A percentile compares a stretch with the other conserved stretches of the same genome.
Evolutionary conservation across 2,888 invertebrate genomes (phyloP).

Genomic region (Drosophila algonquin): DNA sequence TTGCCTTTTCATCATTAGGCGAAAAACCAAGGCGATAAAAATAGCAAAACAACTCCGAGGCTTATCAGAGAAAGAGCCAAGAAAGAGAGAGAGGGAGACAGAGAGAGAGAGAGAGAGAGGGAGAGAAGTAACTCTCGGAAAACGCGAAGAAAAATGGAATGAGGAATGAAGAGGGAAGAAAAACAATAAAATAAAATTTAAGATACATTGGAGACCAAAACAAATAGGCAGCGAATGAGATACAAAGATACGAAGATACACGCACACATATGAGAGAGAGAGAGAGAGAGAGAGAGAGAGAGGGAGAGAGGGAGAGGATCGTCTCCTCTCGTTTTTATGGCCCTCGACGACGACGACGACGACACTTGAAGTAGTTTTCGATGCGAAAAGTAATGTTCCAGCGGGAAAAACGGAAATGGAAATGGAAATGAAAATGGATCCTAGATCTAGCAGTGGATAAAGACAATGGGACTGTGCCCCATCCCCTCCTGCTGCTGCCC

Average conservation of each 20-base stretch:
- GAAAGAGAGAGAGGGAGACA: conserved; percentile 31
- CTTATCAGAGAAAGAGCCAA: conserved; percentile 26
- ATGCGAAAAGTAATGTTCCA: conserved; percentile 48
- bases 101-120: conserved; percentile 6
- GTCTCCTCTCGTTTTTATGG: conserved; percentile 40
- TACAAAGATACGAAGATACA: conserved; percentile 57
- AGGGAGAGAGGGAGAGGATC: background rate
- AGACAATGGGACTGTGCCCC: conserved; percentile 7
- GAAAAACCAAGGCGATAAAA: conserved; percentile 58
- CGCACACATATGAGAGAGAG: conserved; percentile 58
- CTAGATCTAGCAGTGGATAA: conserved; percentile 29
- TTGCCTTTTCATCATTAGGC: conserved; percentile 68
- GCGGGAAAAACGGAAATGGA: conserved; percentile 3
- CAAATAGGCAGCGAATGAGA: conserved; percentile 76
- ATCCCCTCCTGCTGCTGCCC: background rate
- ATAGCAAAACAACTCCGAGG: conserved; percentile 50
- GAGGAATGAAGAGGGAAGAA: no score
- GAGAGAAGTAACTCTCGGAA: conserved; percentile 44
- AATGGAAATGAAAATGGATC: conserved; percentile 37
- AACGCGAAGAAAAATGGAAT: no score
- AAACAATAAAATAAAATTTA: conserved; percentile 80
- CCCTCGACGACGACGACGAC: conserved; percentile 16
- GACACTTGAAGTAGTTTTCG: conserved; percentile 74
- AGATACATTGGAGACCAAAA: conserved; percentile 79
- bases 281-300: background rate